Evolutionary conservation across 2,113 vertebrate genomes (phyloP), one percentile per base, ranked within the genome.

Genomic region (Anhinga rufa): DNA sequence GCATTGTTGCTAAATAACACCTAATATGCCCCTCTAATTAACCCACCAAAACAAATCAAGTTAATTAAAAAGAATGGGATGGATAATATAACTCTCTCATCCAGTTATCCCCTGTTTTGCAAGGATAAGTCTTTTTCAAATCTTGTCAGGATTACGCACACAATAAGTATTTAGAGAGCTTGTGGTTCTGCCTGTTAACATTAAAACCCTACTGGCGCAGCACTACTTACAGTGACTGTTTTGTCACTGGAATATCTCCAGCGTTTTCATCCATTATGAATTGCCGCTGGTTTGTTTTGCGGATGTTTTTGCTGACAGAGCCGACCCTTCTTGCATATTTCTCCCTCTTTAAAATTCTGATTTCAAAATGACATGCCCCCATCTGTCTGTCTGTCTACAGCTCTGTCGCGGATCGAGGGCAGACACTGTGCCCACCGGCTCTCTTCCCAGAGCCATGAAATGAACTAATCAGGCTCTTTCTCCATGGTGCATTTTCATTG

Each of bases 31-130:
- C 64, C 87, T 61, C 82, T 94, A 96, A 96, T 96, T 93, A 96
- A 31, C 76, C 68, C 80, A 92, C 76, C 72, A 34, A 78, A 91
- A 78, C 92, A 75, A 95, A 96, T 93, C 36, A 22, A 83, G 90
- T 68, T 94, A 83, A 97, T 96, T 90, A 87, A 29, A 25, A 88
- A 94, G 83, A 93, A 92, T 76, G 80, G 86, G 88, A 38, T 26
- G 72, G 61, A 79, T 68, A 64, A 79, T 52, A 25, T 5, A 46
- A 70, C 42, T 62, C 76, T 90, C 40, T 89, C 86, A 96, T 85
- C 81, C 92, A 7, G 92, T 93, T 91, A 89, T 2, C 86, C 82
- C 29, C 78, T 25, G 22, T 65, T 55, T 87, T 49, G 91, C 69
- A 28, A 58, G 94, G 87, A 54, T 93, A 54, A 96, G 32, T n/a